Percentiles rank a stretch among this genome's conserved stretches.
These are phyloP conservation scores for Erynnis tages DNA, from an alignment of 2,888 invertebrate species.

Conservation along the genomic window DNA sequence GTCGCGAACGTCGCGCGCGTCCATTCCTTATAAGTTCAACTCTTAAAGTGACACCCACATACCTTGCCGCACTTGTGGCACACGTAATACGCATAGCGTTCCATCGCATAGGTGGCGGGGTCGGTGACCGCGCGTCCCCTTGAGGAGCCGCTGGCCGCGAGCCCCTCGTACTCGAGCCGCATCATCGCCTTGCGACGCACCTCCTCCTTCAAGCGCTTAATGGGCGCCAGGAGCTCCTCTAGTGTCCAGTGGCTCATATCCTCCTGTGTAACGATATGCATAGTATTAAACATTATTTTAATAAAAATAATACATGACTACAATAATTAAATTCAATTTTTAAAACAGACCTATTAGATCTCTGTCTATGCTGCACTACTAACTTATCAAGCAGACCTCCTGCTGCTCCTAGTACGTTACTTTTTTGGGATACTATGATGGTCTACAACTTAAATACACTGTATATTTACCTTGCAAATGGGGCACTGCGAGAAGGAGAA, in stretches of 20 bases:
- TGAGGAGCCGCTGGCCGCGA: constrained; percentile 84
- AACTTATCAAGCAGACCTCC: too few relatives aligned
- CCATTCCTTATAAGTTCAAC: too few relatives aligned
- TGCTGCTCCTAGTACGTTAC: too few relatives aligned
- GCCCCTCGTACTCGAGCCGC: constrained; percentile 97
- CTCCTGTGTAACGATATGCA: constrained; percentile 74
- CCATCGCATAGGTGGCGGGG: constrained; percentile 95
- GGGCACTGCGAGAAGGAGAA: constrained; percentile 98
- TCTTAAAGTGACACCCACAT: constrained; percentile 29
- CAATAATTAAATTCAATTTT: too few relatives aligned
- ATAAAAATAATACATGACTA: too few relatives aligned
- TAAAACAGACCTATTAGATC: too few relatives aligned
- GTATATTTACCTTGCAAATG: constrained; percentile 90
- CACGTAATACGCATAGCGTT: constrained; percentile 98
- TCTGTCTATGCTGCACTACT: too few relatives aligned
- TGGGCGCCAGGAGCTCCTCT: constrained; percentile 88
- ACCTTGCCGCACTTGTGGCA: constrained; percentile 96
- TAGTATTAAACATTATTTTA: too few relatives aligned
- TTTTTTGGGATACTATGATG: not conserved
- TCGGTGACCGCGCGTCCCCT: constrained; percentile 89
- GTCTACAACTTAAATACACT: not conserved
- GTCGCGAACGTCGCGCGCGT: too few relatives aligned
- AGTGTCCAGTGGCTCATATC: constrained; percentile 92
- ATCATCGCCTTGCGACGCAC: constrained; percentile 96
- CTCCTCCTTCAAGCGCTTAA: constrained; percentile 91